phyloP scores from a whole-genome alignment of 23 tunicate genomes.

The Halocynthia aurantium region DNA sequence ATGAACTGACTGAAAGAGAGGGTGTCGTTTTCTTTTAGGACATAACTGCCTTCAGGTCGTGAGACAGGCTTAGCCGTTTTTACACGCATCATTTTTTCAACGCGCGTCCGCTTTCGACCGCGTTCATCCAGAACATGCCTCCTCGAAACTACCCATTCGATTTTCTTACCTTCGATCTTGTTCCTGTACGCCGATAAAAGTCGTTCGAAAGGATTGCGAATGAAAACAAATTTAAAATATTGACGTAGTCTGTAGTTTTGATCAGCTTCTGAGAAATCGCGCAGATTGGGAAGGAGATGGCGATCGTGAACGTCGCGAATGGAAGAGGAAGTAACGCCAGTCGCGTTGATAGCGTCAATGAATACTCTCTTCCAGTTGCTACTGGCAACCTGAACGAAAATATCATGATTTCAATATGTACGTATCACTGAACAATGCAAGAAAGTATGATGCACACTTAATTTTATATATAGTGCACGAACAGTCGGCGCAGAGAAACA shows the following conservation, averaged over 20 bases:
- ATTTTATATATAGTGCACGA: no score
- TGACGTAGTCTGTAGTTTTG: constrained; percentile 20
- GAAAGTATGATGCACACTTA: no score
- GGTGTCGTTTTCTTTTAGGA: not conserved
- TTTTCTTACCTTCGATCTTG: constrained; percentile 9
- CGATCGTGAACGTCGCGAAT: constrained; percentile 13
- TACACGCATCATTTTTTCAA: not conserved
- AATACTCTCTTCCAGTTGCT: constrained; percentile 28
- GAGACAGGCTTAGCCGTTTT: not conserved
- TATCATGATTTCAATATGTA: not conserved
- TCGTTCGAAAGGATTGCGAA: constrained; percentile 18
- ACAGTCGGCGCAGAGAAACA: no score
- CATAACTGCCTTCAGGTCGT: not conserved
- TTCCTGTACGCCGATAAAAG: constrained; percentile 18
- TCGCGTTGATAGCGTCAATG: constrained; percentile 16
- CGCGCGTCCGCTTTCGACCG: not conserved
- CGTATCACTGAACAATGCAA: no score
- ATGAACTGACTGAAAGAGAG: constrained; percentile 7
- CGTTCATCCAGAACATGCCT: not conserved
- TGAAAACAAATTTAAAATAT: constrained; percentile 24
- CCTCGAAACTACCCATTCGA: not conserved
- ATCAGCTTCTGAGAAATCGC: not conserved
- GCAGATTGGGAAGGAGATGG: constrained; percentile 8
- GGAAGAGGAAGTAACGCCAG: not conserved
- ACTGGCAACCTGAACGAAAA: constrained; percentile 20